Evolutionary conservation across 1,140 invertebrate species (phyloP), one percentile per base, ranked within the genome.

Genomic region (Phocides pigmalion): DNA sequence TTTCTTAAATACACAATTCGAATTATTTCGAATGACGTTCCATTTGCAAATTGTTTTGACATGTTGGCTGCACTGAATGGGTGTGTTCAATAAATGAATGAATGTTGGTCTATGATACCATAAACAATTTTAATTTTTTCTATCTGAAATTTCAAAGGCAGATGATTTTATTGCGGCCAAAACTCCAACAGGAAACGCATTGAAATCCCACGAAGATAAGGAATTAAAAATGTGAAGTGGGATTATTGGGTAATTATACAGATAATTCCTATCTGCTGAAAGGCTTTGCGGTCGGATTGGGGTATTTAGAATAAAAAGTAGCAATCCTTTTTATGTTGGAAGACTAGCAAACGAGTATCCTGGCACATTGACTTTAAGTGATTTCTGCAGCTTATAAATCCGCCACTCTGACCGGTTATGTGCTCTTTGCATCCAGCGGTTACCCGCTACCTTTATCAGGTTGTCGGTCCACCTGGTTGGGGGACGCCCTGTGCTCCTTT

Each of bases 161-260:
- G 75, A 84, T 81, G 78, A 81, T 85, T 83, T 77, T 70, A 68
- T 82, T 79, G 80, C 75, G 82, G 82, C 66, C 71, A 72, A n/a
- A 70, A 68, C 66, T 84, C 80, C 79, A 71, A 81, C 80, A 84
- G 84, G 87, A 90, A 87, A 68, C 71, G 68, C 77, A 87, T 89
- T 85, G 80, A 83, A 79, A 85, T 89, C 86, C 72, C 86, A 89
- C 86, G 84, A 66, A 72, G 86, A 90, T 90, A 87, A 82, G 20
- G 54, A 68, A 72, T 79, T 81, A 74, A 82, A 82, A 85, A 84
- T 81, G 76, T 87, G 70, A 81, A 85, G 83, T 87, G 84, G 84
- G 73, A 82, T 87, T 87, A 86, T 84, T 79, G 79, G 79, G 74
- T 81, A 84, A 87, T 87, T 85, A 85, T 81, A 83, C 69, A 74